Evolutionary conservation across 2,113 vertebrate genomes (phyloP).

Genomic region (Grallaria varia): DNA sequence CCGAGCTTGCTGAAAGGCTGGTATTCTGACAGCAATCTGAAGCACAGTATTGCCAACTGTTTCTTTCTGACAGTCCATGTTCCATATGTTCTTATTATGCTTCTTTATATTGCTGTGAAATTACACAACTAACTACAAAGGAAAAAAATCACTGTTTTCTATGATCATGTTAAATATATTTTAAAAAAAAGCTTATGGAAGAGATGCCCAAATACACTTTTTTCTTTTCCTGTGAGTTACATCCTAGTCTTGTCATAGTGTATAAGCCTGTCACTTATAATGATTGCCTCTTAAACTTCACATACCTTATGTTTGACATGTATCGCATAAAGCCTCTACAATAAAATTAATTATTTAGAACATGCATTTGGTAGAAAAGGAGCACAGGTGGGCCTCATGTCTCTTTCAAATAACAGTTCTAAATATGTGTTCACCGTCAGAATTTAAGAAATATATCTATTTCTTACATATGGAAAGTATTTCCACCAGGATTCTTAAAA

Average conservation of each 20-base stretch:
- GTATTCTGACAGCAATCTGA: slow-evolving; percentile 62
- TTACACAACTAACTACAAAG: not conserved
- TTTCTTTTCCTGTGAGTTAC: not conserved
- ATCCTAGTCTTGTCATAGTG: not conserved
- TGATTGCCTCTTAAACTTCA: not conserved
- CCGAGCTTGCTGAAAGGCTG: slow-evolving; percentile 46
- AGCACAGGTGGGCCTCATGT: not conserved
- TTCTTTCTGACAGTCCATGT: slow-evolving; percentile 35
- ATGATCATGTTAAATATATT: not conserved
- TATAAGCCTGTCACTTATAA: not conserved
- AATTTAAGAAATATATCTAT: not conserved
- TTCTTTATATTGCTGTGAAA: slow-evolving; percentile 29
- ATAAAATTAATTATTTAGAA: not conserved
- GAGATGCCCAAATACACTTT: not conserved
- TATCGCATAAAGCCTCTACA: not conserved
- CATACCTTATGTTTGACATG: not conserved
- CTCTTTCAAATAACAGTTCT: not conserved
- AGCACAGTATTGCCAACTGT: slow-evolving; percentile 34
- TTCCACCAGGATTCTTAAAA: not conserved
- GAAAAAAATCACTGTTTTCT: not conserved
- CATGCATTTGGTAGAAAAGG: not conserved
- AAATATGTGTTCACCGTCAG: not conserved
- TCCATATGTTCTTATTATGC: slow-evolving; percentile 57
- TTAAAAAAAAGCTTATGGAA: not conserved
- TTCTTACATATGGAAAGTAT: not conserved